These are phyloP conservation scores for Cotesia vestalis DNA, from an alignment of 1,140 invertebrate genomes.

Conservation along the genomic window DNA sequence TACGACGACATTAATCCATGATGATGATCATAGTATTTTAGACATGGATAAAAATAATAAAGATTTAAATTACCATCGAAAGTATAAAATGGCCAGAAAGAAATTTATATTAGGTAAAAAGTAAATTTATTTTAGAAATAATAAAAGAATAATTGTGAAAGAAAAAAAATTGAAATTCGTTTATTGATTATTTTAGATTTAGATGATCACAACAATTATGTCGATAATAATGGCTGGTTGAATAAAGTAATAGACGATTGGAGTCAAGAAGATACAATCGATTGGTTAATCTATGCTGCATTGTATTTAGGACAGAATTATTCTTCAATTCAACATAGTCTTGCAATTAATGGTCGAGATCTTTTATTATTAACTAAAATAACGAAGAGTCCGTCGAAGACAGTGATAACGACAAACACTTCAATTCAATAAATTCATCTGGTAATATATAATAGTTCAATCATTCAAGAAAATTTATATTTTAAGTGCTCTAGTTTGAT, in stretches of 20 bases:
- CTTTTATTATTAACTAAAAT: conserved; percentile 60
- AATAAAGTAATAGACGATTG: conserved; percentile 66
- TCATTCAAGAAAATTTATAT: neutral
- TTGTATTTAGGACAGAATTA: conserved; percentile 60
- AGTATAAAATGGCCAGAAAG: neutral
- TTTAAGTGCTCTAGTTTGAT: neutral
- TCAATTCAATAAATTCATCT: conserved; percentile 51
- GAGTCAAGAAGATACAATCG: conserved; percentile 68
- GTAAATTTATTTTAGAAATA: too few species aligned
- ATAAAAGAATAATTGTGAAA: too few species aligned
- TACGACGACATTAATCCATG: too few species aligned
- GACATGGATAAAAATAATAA: neutral
- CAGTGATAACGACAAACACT: conserved; percentile 5
- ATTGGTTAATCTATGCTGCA: conserved; percentile 67
- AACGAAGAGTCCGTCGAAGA: conserved; percentile 46
- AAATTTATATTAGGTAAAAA: too few species aligned
- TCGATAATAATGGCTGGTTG: conserved; percentile 62
- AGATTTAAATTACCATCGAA: conserved; percentile 16
- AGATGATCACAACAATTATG: conserved; percentile 53
- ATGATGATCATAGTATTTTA: too few species aligned
- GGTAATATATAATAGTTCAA: conserved; percentile 40
- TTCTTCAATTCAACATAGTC: conserved; percentile 64
- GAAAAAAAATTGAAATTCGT: neutral
- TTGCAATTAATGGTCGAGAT: conserved; percentile 62
- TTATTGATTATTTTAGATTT: conserved; percentile 33